Base-by-base conservation (phyloP, 1,140 invertebrate species). In the Caenorhabditis tropicalis region DNA sequence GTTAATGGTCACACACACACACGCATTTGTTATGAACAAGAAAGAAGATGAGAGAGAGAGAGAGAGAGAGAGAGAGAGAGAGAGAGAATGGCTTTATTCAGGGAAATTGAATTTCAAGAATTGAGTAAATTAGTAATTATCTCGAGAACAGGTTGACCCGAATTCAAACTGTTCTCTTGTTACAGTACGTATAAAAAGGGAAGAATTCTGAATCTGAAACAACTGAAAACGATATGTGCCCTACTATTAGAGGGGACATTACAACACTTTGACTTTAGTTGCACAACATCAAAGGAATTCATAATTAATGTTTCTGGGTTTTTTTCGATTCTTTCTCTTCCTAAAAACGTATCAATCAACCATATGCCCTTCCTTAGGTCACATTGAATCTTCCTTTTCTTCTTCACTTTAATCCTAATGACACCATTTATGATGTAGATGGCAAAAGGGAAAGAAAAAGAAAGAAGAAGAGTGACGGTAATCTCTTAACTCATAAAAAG, bases 321-420 rank as follows among this genome's bases (percentile, higher is more conserved):
- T 74, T 74, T 74, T 39, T 43, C 12, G 24, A 43, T 46, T 36
- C 65, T n/a, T 19, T 10, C 21, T 21, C 16, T 70, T 36, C 36
- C 29, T 74, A 10, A 74, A 46, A 43, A 43, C 7, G 36, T 43
- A 43, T 74, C 65, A 74, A 74, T 74, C 33, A 74, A 74, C 29
- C 65, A 74, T 46, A 43, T 74, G 65, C 65, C 65, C 65, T 74
- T 43, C n/a, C 19, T 39, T 27, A 39, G 65, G 65, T 74, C 65
- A 74, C 65, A 46, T 74, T 10, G 36, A 74, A 74, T 74, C 65
- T 74, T 74, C 65, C 4, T 65, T 33, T 39, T 74, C 65, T 74
- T 24, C 16, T 19, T 43, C 36, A 27, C 21, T 43, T 74, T 74
- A 74, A 74, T 74, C 65, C 65, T 39, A 74, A 74, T 74, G 65